Evolutionary conservation across 2,888 invertebrate species (phyloP).

Genomic region (Drosophila conformis): DNA sequence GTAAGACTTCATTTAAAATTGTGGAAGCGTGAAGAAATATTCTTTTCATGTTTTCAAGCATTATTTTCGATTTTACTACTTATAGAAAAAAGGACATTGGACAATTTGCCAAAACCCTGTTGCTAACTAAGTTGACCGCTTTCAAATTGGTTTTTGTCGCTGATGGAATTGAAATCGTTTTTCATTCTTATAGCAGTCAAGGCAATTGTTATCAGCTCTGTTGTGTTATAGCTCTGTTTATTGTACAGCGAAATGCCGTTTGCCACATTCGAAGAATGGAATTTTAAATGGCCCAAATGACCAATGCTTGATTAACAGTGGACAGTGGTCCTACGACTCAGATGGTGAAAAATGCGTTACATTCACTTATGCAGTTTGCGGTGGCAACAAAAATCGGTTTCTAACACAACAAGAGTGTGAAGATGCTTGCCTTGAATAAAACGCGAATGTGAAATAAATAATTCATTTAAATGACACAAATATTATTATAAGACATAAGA

Average conservation of each 20-base stretch:
- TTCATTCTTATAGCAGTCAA: neutral
- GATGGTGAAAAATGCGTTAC: constrained; percentile 22
- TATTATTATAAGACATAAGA: neutral
- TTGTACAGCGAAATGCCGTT: constrained; percentile 37
- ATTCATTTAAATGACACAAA: neutral
- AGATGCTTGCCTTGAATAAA: neutral
- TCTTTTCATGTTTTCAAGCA: too few relatives aligned
- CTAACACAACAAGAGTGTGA: constrained; percentile 6
- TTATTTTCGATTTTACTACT: too few relatives aligned
- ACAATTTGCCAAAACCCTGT: too few relatives aligned
- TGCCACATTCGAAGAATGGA: constrained; percentile 25
- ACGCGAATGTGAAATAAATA: neutral
- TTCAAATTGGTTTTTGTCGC: too few relatives aligned
- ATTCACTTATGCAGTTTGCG: constrained; percentile 41
- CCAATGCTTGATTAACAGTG: neutral
- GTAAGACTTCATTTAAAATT: too few relatives aligned
- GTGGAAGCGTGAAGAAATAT: too few relatives aligned
- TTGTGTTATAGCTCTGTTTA: too few relatives aligned
- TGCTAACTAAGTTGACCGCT: too few relatives aligned
- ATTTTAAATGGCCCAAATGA: neutral
- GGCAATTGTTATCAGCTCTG: neutral
- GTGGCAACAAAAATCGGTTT: constrained; percentile 5
- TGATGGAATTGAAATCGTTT: too few relatives aligned
- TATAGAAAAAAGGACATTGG: too few relatives aligned
- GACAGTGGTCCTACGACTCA: constrained; percentile 5